Evolutionary conservation across 2,888 invertebrate genomes (phyloP).

Genomic region (Galerucella pusilla): DNA sequence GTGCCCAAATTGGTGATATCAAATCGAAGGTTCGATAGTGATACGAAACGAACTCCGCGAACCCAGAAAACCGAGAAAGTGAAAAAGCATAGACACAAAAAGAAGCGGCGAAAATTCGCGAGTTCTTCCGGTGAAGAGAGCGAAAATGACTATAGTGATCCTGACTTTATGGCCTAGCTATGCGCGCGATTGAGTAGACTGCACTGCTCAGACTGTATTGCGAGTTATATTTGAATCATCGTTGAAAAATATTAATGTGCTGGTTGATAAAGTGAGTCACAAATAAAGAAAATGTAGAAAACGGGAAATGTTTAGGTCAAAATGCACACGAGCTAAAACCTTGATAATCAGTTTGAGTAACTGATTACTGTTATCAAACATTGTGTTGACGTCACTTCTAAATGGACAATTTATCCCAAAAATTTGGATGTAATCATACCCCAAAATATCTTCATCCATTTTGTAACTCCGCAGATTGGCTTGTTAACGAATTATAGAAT

Average conservation of each 20-base stretch:
- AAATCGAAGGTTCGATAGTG: conserved; percentile 63
- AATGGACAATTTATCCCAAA: conserved; percentile 10
- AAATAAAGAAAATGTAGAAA: background rate
- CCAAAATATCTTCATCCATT: conserved; percentile 7
- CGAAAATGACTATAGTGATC: conserved; percentile 74
- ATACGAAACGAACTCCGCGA: conserved; percentile 61
- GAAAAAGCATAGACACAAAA: conserved; percentile 67
- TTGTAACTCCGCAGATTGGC: conserved; percentile 11
- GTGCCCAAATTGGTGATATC: conserved; percentile 68
- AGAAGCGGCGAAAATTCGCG: conserved; percentile 69
- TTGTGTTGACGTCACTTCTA: conserved; percentile 17
- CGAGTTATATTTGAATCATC: conserved; percentile 53
- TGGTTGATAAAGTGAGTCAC: conserved; percentile 27
- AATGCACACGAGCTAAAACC: background rate
- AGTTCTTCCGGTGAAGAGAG: conserved; percentile 72
- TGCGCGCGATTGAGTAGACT: conserved; percentile 44
- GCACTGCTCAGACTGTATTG: conserved; percentile 58
- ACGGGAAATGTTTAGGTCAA: background rate
- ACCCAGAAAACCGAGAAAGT: conserved; percentile 64
- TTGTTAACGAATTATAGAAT: conserved; percentile 10
- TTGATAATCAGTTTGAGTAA: background rate
- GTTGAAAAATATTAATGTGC: conserved; percentile 49
- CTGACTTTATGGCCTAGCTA: conserved; percentile 65
- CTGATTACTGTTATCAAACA: background rate
- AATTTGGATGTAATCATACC: conserved; percentile 4